Conservation (phyloP, 2,888 invertebrate genomes). For the Yponomeuta plumbellus region DNA sequence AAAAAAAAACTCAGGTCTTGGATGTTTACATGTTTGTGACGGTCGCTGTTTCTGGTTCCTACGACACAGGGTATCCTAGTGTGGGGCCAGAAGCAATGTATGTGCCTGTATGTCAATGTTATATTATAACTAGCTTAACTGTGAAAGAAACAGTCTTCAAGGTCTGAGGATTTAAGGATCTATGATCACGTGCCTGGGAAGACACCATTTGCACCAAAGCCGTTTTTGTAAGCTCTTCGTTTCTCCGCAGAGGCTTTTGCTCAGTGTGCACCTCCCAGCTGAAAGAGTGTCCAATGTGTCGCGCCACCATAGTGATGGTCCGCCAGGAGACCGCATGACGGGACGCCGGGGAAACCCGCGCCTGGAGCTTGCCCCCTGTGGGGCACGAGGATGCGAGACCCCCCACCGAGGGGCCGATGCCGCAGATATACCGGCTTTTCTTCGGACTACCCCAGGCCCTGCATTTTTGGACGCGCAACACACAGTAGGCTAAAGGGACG, state of each 20-base stretch:
- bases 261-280: constrained; percentile 85
- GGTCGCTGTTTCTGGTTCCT: too few relatives aligned
- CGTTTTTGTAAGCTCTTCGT: neutral
- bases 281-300: constrained; percentile 92
- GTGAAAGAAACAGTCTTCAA: too few relatives aligned
- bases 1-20: too few relatives aligned
- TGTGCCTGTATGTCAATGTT: too few relatives aligned
- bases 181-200: too few relatives aligned
- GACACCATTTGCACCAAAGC: too few relatives aligned
- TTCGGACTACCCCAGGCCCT: neutral
- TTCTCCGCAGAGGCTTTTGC: constrained; percentile 85
- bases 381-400: neutral
- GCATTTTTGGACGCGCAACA: neutral
- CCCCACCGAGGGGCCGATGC: neutral
- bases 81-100: too few relatives aligned
- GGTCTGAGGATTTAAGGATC: too few relatives aligned
- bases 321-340: constrained; percentile 30
- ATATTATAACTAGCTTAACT: too few relatives aligned
- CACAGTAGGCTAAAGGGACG: too few relatives aligned
- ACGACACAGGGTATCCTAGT: too few relatives aligned
- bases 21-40: too few relatives aligned
- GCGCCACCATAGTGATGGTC: constrained; percentile 56
- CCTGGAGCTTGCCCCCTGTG: neutral
- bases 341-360: neutral
- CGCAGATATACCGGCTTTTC: neutral